Evolutionary conservation across 2,797 vertebrate genomes (phyloP).

Genomic region (Myioborus miniatus): DNA sequence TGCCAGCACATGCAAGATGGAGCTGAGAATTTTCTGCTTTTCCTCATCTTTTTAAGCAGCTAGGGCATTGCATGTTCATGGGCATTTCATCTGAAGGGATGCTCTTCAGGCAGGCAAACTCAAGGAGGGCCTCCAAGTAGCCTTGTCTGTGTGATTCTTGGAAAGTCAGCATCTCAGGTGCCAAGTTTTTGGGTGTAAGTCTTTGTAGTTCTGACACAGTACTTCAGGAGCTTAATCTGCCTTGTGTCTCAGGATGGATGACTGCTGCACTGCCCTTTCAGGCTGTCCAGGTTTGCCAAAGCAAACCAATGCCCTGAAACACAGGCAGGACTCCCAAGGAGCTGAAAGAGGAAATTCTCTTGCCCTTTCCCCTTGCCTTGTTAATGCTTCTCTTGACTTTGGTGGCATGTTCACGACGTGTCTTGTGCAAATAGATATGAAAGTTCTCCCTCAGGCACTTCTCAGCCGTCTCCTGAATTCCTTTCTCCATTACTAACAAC

Average conservation of each 20-base stretch:
- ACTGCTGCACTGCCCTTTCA: not conserved
- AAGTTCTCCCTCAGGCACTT: conserved; percentile 12
- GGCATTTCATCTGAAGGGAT: not conserved
- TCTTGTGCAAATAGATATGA: not conserved
- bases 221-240: not conserved
- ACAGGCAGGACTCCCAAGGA: not conserved
- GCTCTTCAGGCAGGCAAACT: not conserved
- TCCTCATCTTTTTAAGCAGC: not conserved
- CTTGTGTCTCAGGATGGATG: not conserved
- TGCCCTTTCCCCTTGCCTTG: not conserved
- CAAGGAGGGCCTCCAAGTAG: not conserved
- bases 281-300: fast-evolving
- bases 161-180: not conserved
- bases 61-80: fast-evolving
- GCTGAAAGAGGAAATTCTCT: not conserved
- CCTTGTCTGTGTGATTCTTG: not conserved
- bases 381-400: not conserved
- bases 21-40: not conserved
- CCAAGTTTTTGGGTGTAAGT: not conserved
- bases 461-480: not conserved
- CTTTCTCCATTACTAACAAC: not conserved
- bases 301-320: not conserved
- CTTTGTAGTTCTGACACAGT: not conserved
- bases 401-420: not conserved
- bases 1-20: not conserved